Evolutionary conservation across 92 coral and sea anemone species (phyloP).

Genomic region (Actinernus sp.): DNA sequence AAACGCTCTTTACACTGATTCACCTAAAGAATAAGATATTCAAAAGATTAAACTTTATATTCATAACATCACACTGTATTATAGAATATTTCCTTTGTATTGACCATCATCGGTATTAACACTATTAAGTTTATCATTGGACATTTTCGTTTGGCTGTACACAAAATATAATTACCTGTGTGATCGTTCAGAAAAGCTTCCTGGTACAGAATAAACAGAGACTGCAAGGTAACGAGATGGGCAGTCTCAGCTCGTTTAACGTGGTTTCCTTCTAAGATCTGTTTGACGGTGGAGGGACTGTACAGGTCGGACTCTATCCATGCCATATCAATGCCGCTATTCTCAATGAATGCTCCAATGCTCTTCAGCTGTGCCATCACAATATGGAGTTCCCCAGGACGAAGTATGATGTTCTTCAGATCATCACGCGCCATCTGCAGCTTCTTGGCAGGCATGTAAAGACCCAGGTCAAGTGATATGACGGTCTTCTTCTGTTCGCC

Average conservation of each 20-base stretch:
- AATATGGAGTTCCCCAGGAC: conserved; percentile 66
- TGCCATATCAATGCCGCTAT: conserved; percentile 61
- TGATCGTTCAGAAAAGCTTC: conserved; percentile 54
- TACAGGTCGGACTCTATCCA: conserved; percentile 61
- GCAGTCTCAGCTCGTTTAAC: conserved; percentile 59
- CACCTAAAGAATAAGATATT: no score
- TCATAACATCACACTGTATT: no score
- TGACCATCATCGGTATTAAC: no score
- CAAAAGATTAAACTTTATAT: no score
- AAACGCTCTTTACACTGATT: no score
- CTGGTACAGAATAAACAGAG: conserved; percentile 44
- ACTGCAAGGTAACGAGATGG: conserved; percentile 58
- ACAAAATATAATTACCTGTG: no score
- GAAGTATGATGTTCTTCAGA: conserved; percentile 42
- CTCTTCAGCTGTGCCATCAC: conserved; percentile 41
- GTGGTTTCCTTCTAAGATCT: no score
- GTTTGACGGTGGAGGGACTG: conserved; percentile 61
- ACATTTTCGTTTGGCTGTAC: no score
- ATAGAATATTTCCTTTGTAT: no score
- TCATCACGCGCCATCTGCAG: conserved; percentile 53
- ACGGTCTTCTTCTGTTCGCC: conserved; percentile 71
- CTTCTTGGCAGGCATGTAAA: conserved; percentile 51
- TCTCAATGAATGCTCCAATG: conserved; percentile 51
- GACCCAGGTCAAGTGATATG: conserved; percentile 50
- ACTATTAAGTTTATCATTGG: no score